Conservation (phyloP, 2,888 invertebrate genomes). For the Drosophila leonis region DNA sequence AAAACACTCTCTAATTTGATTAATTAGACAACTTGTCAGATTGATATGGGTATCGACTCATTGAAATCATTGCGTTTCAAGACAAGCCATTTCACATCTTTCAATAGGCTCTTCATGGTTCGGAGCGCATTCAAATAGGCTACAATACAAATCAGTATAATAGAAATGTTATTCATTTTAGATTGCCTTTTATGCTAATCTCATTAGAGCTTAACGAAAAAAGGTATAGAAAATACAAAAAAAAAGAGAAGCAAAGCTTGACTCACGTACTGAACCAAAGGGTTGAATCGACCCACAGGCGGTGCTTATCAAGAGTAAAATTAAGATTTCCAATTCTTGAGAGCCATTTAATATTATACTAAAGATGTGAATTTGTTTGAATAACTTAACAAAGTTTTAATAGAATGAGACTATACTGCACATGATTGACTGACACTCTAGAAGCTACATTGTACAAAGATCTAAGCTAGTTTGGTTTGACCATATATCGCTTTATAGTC, state of each 20-base stretch:
- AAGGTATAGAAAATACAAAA: not conserved
- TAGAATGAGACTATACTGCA: not conserved
- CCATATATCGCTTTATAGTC: no score
- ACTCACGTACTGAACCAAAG: not conserved
- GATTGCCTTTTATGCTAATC: slow-evolving; percentile 7
- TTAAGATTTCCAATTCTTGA: not conserved
- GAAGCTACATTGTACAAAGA: not conserved
- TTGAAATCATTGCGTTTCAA: not conserved
- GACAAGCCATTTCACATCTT: not conserved
- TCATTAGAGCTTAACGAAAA: not conserved
- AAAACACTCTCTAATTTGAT: slow-evolving; percentile 6
- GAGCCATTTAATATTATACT: not conserved
- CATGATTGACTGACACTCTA: not conserved
- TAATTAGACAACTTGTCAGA: slow-evolving; percentile 11
- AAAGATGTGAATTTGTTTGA: not conserved
- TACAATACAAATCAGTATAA: not conserved
- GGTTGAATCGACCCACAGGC: not conserved
- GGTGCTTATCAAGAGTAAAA: not conserved
- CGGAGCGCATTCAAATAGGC: not conserved
- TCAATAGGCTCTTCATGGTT: not conserved
- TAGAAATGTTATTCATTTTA: slow-evolving; percentile 7
- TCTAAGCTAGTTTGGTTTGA: not conserved
- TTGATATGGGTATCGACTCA: slow-evolving; percentile 15
- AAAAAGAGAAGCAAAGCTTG: not conserved
- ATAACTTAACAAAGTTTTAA: no score